Conservation (phyloP, 1,140 invertebrate genomes). For the Drosophila erecta region DNA sequence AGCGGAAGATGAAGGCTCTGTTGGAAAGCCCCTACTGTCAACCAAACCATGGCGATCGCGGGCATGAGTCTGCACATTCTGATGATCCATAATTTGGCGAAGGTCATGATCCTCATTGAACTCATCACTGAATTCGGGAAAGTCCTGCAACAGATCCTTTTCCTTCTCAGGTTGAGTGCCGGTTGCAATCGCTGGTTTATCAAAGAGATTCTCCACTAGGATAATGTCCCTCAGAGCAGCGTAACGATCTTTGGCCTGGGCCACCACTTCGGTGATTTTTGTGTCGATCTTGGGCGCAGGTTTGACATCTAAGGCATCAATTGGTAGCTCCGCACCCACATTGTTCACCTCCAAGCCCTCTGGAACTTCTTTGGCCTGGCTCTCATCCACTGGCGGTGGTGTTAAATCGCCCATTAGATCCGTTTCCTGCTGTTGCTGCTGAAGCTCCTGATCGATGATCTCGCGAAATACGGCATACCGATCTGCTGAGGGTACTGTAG, state of each 20-base stretch:
- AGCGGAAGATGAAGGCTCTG: slow-evolving; percentile 75
- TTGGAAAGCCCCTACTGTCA: slow-evolving; percentile 71
- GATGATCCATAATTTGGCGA: slow-evolving; percentile 72
- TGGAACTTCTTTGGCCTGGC: slow-evolving; percentile 23
- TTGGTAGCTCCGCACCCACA: slow-evolving; percentile 20
- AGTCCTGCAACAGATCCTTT: slow-evolving; percentile 73
- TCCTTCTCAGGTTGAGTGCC: slow-evolving; percentile 44
- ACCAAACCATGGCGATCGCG: slow-evolving; percentile 57
- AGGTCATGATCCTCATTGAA: slow-evolving; percentile 80
- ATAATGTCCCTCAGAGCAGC: slow-evolving; percentile 90
- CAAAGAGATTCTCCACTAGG: slow-evolving; percentile 86
- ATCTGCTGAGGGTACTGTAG: slow-evolving; percentile 86
- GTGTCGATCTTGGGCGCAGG: slow-evolving; percentile 75
- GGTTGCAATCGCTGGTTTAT: slow-evolving; percentile 83
- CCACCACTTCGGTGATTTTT: slow-evolving; percentile 85
- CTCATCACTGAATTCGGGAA: slow-evolving; percentile 76
- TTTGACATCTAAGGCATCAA: slow-evolving; percentile 33
- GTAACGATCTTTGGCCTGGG: slow-evolving; percentile 87
- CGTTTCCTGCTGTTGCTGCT: slow-evolving; percentile 86
- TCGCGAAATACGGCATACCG: slow-evolving; percentile 94
- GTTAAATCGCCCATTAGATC: slow-evolving; percentile 74
- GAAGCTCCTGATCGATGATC: slow-evolving; percentile 90
- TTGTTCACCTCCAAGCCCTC: slow-evolving; percentile 17
- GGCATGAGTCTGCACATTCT: slow-evolving; percentile 35
- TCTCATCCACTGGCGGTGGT: slow-evolving; percentile 48